Evolutionary conservation across 1,140 invertebrate genomes (phyloP), one percentile per base, ranked within the genome.

Genomic region (Brachionus rotundiformis): DNA sequence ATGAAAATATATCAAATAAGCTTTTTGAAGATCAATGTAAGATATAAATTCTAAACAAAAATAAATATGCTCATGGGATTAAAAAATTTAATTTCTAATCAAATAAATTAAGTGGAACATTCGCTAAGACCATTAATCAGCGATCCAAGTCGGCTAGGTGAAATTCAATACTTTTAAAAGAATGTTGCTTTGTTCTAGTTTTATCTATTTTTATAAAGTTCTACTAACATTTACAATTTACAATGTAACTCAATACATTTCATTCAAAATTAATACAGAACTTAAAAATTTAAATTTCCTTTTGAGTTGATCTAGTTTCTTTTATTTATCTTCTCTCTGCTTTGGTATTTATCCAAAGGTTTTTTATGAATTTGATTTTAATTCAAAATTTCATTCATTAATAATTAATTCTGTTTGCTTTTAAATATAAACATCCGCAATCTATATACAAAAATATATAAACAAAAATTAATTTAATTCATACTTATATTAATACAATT

Each of bases 41-140:
- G 7, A 39, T 7, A 39, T 39, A 39, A 39, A 39, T 39, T 39
- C 36, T 39, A 39, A 39, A 54, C 4, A 54, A 54, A 19, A 8
- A 54, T 54, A 54, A 54, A 54, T 54, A 19, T 54, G 7, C 16
- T 54, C 23, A 19, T 54, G n/a, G 19, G 16, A 54, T 54, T 54
- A 54, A 54, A 54, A 54, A 54, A 54, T 39, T 19, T 1, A 54
- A 54, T 54, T 54, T 54, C 47, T 54, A 54, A 54, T 54, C 47
- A 54, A 54, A 54, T 54, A 54, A 54, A 54, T 54, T 54, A 54
- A 54, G 47, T 54, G 47, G 47, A 54, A 54, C 47, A 54, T 54
- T 54, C 47, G 8, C 23, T 25, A 0, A 54, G 7, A 41, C 10
- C 39, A 41, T 49, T 23, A 49, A 19, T 54, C 16, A 54, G 8